A percentile compares a stretch with the other conserved stretches of the same genome.
Evolutionary conservation across 1,140 invertebrate species (phyloP).

Genomic region (Apocrypta bakeri): DNA sequence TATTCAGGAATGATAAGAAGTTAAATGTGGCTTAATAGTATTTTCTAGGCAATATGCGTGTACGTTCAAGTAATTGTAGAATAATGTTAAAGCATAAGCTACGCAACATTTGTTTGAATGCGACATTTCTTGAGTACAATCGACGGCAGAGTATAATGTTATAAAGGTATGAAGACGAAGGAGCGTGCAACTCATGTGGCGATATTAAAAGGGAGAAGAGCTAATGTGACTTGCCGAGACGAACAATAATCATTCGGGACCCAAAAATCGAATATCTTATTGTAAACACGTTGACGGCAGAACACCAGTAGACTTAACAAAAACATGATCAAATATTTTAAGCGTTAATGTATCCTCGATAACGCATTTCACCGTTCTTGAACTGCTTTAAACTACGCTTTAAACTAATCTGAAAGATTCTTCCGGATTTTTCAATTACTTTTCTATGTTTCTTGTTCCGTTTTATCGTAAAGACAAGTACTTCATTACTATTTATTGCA

Average conservation of each 20-base stretch:
- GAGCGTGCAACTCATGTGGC: not conserved
- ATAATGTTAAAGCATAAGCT: not conserved
- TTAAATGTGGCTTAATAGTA: constrained; percentile 44
- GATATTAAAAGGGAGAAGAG: not conserved
- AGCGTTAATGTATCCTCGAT: not conserved
- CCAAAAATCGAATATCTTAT: constrained; percentile 52
- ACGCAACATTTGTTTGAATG: not conserved
- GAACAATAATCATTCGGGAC: constrained; percentile 60
- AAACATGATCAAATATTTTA: constrained; percentile 35
- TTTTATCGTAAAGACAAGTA: no score
- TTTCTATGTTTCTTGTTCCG: no score
- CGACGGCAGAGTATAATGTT: not conserved
- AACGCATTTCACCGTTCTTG: no score
- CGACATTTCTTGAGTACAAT: not conserved
- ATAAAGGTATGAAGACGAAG: not conserved
- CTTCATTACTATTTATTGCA: no score
- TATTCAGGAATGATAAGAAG: constrained; percentile 40
- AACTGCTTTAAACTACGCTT: not conserved
- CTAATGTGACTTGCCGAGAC: not conserved
- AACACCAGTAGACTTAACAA: constrained; percentile 52
- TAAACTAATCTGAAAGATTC: not conserved
- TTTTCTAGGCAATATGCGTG: constrained; percentile 43
- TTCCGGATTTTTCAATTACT: no score
- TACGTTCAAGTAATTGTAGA: not conserved
- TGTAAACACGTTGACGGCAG: constrained; percentile 49